phyloP scores from a whole-genome alignment of 2,797 vertebrate genomes.

The Scyliorhinus canicula region DNA sequence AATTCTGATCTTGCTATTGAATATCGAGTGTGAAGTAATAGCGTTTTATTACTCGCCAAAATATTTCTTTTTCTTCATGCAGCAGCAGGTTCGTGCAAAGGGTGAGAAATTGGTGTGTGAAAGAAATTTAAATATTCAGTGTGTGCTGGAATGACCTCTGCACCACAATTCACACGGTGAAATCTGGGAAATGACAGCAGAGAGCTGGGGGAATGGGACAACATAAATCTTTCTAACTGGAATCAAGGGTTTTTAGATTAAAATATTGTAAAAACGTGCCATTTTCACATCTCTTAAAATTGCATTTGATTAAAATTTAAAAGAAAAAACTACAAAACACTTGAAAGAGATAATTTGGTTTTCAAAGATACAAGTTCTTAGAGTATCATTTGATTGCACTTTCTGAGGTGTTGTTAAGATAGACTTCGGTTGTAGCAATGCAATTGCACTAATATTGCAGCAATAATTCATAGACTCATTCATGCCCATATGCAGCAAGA shows the following conservation, averaged over 20 bases:
- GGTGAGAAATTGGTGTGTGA: not conserved
- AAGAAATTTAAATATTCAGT: not conserved
- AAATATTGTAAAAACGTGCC: not conserved
- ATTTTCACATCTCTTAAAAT: not conserved
- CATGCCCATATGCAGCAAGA: too few relatives aligned
- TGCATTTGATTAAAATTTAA: not conserved
- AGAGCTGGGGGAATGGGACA: not conserved
- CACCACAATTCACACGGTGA: not conserved
- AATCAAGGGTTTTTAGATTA: not conserved
- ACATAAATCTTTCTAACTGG: too few relatives aligned
- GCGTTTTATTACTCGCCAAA: not conserved
- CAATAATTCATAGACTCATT: not conserved
- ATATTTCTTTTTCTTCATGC: not conserved
- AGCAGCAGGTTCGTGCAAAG: not conserved
- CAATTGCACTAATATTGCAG: not conserved
- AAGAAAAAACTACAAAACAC: not conserved
- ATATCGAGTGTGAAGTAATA: not conserved
- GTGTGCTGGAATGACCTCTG: not conserved
- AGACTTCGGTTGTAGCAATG: not conserved
- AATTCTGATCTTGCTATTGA: not conserved
- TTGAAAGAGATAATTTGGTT: not conserved
- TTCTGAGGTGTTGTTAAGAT: not conserved
- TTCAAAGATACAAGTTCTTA: not conserved
- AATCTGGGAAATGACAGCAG: not conserved
- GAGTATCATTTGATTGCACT: too few relatives aligned